Evolutionary conservation across 2,888 invertebrate species (phyloP), one percentile per base, ranked within the genome.

Genomic region (Torymus auratus): DNA sequence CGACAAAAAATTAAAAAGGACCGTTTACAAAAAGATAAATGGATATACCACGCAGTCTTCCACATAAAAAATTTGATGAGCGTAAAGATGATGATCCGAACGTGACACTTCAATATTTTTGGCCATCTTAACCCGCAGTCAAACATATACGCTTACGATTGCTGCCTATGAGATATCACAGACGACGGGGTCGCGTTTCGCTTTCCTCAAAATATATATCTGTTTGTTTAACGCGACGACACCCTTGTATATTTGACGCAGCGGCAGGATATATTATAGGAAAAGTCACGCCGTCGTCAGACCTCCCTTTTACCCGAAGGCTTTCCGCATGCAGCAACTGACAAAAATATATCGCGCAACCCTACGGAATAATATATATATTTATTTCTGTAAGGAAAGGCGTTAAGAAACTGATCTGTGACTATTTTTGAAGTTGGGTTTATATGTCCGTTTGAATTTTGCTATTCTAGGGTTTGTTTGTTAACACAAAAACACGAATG

Each of bases 221-320:
- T 76, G 17, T 62, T 76, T 76, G 61, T 41, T 76, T 69, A 76
- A 28, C 53, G 61, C 61, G 41, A 76, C 61, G 55, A 69, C n/a
- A 12, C 52, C 61, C 68, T 55, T 53, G 4, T 28, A 41, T 15
- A 12, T 62, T 76, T 17, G 15, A 15, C n/a, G n/a, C 55, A 15
- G 7, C 15, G 52, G 41, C 62, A 17, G 62, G 41, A 20, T 20
- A 2, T 20, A 5, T 11, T 20, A 5, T 11, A 55, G 56, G 52
- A n/a, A 74, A 50, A 50, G 56, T 56, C 17, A 17, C 15, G 2
- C 23, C n/a, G 41, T 4, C 41, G 55, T 50, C 15, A 28, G 3
- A 17, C 53, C 11, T 1, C 10, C 14, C 10, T n/a, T 3, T 14
- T 2, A 23, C 14, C n/a, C 41, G 7, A 10, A 17, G 14, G 50